Evolutionary conservation across 2,888 invertebrate species (phyloP), one percentile per base, ranked within the genome.

Genomic region (Caenorhabditis imperialis): DNA sequence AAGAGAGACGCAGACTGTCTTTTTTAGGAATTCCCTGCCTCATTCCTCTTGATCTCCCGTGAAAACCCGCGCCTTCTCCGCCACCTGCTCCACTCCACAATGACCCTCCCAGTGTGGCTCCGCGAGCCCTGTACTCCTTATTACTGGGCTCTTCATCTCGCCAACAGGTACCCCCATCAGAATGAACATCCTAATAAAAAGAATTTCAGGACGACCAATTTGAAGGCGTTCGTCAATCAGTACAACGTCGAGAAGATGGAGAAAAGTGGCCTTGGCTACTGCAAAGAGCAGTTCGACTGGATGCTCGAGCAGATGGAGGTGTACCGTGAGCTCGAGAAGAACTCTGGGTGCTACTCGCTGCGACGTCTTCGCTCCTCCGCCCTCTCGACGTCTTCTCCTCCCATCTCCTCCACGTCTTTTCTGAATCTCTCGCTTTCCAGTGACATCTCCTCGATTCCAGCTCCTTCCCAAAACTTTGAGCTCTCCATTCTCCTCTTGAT

Each of bases 101-200:
- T 78, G 54, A 69, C 79, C 22, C 79, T 85, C n/a, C 86, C 86
- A 0, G 74, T 86, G 0, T 86, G 85, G 85, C 72, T 75, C 4
- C 44, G 57, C 4, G 86, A 85, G 23, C 84, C 85, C 0, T 86
- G 86, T 38, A 80, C 85, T 4, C 85, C 85, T 1, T 86, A 77
- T 69, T 81, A 84, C 75, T 85, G 81, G 81, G 55, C 81, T 12
- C 78, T 85, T 51, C 83, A 85, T 55, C 45, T 86, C 22, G 51
- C 67, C 2, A 84, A 86, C 44, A 75, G 81, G 3, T 25, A 30
- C 4, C 22, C 6, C 0, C 25, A 1, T 35, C 20, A n/a, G n/a
- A n/a, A n/a, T n/a, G n/a, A n/a, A n/a, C n/a, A n/a, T 55, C 25
- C 35, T n/a, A 25, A 42, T 20, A 40, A 16, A 23, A 14, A 25